phyloP scores from a whole-genome alignment of 2,113 vertebrate species.

The Pogonocichla stellata region DNA sequence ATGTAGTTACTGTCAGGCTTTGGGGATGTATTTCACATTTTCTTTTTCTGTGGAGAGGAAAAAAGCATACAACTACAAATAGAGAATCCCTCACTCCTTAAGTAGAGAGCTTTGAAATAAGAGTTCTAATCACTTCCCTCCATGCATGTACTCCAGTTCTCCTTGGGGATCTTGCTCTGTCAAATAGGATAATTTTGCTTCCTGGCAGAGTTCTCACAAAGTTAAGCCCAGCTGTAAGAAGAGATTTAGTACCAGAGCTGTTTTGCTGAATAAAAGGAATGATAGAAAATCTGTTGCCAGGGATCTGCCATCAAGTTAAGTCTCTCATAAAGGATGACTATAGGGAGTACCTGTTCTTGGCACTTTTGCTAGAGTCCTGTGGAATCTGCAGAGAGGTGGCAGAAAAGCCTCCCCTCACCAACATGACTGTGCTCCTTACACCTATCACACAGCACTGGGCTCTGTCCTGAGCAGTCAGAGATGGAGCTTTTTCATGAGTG shows the following conservation, averaged over 20 bases:
- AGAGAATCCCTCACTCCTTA: background rate
- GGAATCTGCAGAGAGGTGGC: background rate
- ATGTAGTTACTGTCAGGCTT: background rate
- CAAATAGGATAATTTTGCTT: background rate
- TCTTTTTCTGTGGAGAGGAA: background rate
- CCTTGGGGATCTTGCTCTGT: background rate
- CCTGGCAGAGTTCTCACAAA: background rate
- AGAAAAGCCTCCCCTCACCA: background rate
- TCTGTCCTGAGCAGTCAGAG: background rate
- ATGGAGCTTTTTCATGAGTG: background rate
- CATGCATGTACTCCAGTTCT: accelerated
- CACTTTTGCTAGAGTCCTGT: background rate
- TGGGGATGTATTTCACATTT: background rate
- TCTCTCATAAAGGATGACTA: background rate
- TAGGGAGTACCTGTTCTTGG: background rate
- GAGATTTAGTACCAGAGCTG: background rate
- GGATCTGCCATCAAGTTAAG: background rate
- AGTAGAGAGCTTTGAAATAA: background rate
- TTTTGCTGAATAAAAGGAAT: background rate
- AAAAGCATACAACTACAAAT: background rate
- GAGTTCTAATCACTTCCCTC: background rate
- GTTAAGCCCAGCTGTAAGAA: background rate
- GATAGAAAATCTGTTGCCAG: background rate
- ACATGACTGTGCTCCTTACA: accelerated
- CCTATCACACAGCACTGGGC: background rate